Base-by-base conservation (phyloP, 2,888 invertebrate species). In the Cerceris ruficornis region DNA sequence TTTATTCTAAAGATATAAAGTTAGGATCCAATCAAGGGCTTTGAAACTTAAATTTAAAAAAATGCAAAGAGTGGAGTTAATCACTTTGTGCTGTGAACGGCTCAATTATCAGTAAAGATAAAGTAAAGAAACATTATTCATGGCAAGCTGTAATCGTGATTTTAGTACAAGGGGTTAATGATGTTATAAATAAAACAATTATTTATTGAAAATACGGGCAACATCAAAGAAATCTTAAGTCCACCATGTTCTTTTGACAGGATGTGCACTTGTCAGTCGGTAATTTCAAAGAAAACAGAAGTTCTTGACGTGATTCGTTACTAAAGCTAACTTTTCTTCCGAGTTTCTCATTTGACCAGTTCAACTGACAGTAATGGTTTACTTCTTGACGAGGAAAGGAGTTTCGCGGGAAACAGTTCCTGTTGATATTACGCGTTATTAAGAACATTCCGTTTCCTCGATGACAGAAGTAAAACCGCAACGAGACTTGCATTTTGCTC, bases 381-480 rank as follows among this genome's bases (percentile, higher is more conserved):
- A 68, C 70, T 78, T 57, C 72, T 59, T 77, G 83, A 83, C 76
- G 68, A 64, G 71, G 69, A 77, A 69, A 79, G 79, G 73, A 81
- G 81, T 83, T 75, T 81, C 69, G 65, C 68, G 74, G 78, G 67
- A 81, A 69, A 81, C 81, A 85, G 77, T 85, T 83, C 61, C 83
- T 84, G 87, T 86, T 89, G 88, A 88, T 89, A 88, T 91, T 89
- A 86, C 87, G 85, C 85, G 84, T 88, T 90, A 91, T 91, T 90
- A 90, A 88, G 87, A 86, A 84, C 89, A 90, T 90, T 89, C 87
- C 87, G 86, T 90, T 90, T 88, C 87, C 80, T 75, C 82, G 85
- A 84, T 88, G 85, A 86, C 85, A 88, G 88, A 89, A 88, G 88
- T 83, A 86, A 86, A 85, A 77, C 81, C 75, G 58, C 61, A 52